Evolutionary conservation across 2,113 vertebrate genomes (phyloP).

Genomic region (Passer montanus): DNA sequence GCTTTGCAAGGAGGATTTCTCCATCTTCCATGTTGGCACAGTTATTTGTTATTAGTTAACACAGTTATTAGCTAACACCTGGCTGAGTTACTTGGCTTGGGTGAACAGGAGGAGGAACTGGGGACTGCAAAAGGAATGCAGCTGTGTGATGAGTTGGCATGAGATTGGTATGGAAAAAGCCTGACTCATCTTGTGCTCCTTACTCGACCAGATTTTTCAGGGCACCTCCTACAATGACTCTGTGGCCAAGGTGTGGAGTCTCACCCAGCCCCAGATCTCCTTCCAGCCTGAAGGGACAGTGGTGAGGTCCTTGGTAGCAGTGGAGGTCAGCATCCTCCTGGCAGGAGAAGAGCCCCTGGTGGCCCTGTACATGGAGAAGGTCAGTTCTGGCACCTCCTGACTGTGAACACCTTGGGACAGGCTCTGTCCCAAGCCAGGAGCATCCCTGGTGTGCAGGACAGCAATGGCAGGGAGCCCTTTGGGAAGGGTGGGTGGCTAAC

Average conservation of each 20-base stretch:
- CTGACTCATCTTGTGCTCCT: not conserved
- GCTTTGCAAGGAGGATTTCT: not conserved
- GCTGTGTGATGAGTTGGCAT: not conserved
- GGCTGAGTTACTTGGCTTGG: not conserved
- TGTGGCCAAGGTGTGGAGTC: constrained; percentile 76
- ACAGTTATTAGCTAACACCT: not conserved
- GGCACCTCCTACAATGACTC: constrained; percentile 57
- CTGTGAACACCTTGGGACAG: not conserved
- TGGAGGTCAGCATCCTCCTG: constrained; percentile 49
- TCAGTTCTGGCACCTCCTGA: constrained; percentile 38
- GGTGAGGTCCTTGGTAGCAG: constrained; percentile 54
- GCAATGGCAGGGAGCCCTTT: not conserved
- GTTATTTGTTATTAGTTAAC: too few relatives aligned
- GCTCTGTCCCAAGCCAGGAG: not conserved
- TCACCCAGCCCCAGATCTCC: constrained; percentile 62
- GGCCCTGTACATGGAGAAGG: constrained; percentile 77
- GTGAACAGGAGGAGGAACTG: not conserved
- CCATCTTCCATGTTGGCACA: not conserved
- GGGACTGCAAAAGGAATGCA: not conserved
- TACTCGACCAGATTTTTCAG: constrained; percentile 51
- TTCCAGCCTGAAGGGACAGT: constrained; percentile 65
- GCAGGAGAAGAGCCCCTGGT: not conserved
- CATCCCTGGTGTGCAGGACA: not conserved
- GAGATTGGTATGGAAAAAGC: not conserved
- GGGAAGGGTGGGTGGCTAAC: not conserved